Percentiles rank a stretch among this genome's conserved stretches.
These are phyloP conservation scores for Melieria crassipennis DNA, from an alignment of 2,888 invertebrate species.

Conservation along the genomic window DNA sequence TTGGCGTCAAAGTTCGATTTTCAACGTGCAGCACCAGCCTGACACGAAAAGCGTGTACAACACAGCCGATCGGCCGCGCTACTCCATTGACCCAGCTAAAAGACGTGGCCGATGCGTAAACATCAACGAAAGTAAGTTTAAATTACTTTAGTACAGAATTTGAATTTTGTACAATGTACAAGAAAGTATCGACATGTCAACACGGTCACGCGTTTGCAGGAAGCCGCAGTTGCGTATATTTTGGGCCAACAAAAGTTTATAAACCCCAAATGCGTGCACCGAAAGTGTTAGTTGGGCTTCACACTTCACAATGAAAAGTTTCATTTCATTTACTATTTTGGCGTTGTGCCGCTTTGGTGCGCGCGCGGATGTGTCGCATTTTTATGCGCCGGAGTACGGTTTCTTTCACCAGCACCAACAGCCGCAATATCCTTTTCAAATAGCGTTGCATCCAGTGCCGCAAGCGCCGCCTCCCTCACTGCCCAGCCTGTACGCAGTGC, in stretches of 20 bases:
- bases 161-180: not conserved
- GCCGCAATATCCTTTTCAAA: conserved; percentile 23
- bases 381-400: conserved; percentile 51
- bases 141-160: not conserved
- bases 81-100: conserved; percentile 23
- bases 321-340: not conserved
- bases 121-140: conserved; percentile 35
- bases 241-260: conserved; percentile 27
- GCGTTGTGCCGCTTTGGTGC: not conserved
- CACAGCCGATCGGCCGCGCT: not conserved
- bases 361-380: conserved; percentile 55
- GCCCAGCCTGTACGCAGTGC: conserved; percentile 47
- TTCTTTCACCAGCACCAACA: conserved; percentile 45
- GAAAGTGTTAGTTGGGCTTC: conserved; percentile 28
- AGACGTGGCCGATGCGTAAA: conserved; percentile 2
- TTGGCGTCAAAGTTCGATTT: conserved; percentile 30
- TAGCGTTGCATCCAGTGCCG: conserved; percentile 25
- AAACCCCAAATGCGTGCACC: conserved; percentile 28
- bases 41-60: conserved; percentile 42
- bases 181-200: conserved; percentile 3
- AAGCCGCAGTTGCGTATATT: not conserved
- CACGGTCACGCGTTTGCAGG: conserved; percentile 27
- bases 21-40: not conserved
- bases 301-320: conserved; percentile 37
- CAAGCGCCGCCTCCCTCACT: conserved; percentile 33